These are phyloP conservation scores for Papilio elwesi DNA, from an alignment of 2,888 invertebrate species.

Conservation along the genomic window DNA sequence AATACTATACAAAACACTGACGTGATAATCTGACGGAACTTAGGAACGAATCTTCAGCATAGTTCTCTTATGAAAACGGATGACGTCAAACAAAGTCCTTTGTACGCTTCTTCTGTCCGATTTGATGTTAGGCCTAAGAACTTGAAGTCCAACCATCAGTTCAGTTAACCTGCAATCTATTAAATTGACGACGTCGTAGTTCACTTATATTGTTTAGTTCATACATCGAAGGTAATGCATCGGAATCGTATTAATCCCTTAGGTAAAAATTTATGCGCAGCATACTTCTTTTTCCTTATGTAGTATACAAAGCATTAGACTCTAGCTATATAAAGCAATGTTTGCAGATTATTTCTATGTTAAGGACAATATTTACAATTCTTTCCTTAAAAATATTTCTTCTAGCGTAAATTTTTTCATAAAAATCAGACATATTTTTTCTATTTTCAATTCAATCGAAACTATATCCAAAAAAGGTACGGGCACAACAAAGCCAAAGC, in stretches of 20 bases:
- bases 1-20: not conserved
- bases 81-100: not conserved
- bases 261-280: too few species aligned
- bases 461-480: not conserved
- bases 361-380: too few species aligned
- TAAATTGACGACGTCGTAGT: not conserved
- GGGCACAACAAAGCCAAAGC: conserved; percentile 15
- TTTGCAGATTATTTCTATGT: too few species aligned
- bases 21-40: not conserved
- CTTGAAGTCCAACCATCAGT: not conserved
- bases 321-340: too few species aligned
- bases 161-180: conserved; percentile 4
- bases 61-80: too few species aligned
- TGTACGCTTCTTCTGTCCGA: not conserved
- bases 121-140: conserved; percentile 2
- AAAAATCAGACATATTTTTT: not conserved
- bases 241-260: too few species aligned
- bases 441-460: not conserved
- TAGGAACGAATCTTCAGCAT: not conserved
- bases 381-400: too few species aligned
- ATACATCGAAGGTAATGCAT: not conserved
- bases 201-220: not conserved
- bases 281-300: too few species aligned
- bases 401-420: not conserved
- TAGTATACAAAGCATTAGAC: too few species aligned